phyloP scores from a whole-genome alignment of 23 tunicate species.

The Aplidium turbinatum region DNA sequence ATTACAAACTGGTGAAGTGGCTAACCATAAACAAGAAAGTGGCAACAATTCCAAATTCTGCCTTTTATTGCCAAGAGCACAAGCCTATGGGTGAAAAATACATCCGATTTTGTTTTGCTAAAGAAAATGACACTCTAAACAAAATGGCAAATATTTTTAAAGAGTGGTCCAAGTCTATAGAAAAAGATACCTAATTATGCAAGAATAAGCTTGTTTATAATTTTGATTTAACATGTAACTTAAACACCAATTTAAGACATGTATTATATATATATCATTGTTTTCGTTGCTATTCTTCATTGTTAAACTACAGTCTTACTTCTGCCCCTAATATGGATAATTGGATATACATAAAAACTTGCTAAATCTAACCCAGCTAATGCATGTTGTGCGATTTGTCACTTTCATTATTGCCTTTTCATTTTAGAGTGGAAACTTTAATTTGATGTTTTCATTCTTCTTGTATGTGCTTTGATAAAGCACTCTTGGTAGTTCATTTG shows the following conservation, averaged over 20 bases:
- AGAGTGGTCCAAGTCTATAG: slow-evolving; percentile 54
- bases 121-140: slow-evolving; percentile 52
- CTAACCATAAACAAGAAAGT: slow-evolving; percentile 76
- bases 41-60: slow-evolving; percentile 86
- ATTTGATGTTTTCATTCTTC: too few species aligned
- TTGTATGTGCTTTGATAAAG: too few species aligned
- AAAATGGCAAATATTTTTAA: slow-evolving; percentile 67
- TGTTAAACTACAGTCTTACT: neutral
- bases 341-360: neutral
- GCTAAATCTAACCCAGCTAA: neutral
- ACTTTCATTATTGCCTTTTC: too few species aligned
- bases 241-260: too few species aligned
- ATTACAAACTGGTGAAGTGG: slow-evolving; percentile 87
- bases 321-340: neutral
- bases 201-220: too few species aligned
- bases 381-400: too few species aligned
- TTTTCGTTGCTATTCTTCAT: too few species aligned
- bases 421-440: too few species aligned
- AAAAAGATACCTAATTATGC: too few species aligned
- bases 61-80: slow-evolving; percentile 74
- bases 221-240: too few species aligned
- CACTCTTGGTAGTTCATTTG: too few species aligned
- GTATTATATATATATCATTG: too few species aligned
- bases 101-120: slow-evolving; percentile 93
- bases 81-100: slow-evolving; percentile 54